phyloP scores from a whole-genome alignment of 2,797 vertebrate species.

The Perdix hodgsoniae region DNA sequence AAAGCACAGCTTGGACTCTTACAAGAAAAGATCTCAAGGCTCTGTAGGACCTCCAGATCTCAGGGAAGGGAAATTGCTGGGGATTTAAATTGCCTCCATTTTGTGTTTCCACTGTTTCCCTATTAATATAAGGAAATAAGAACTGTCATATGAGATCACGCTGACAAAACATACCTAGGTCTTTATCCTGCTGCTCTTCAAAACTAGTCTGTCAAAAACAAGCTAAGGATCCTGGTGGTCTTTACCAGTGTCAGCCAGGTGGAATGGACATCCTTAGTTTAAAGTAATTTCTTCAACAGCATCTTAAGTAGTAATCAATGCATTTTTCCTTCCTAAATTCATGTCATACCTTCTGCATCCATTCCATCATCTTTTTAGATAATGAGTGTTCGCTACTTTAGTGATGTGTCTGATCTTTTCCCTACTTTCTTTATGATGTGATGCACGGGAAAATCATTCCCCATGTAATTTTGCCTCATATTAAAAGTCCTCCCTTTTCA shows the following conservation, averaged over 20 bases:
- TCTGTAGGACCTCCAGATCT: background rate
- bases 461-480: background rate
- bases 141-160: background rate
- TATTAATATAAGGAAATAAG: background rate
- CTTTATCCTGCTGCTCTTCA: background rate
- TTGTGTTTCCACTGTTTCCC: background rate
- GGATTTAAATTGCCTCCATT: background rate
- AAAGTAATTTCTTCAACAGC: background rate
- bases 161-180: background rate
- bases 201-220: background rate
- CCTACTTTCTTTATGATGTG: background rate
- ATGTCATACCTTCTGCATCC: background rate
- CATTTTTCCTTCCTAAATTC: background rate
- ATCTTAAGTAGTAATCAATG: background rate
- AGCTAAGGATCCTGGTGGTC: background rate
- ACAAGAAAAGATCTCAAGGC: background rate
- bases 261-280: background rate
- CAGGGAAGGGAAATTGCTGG: background rate
- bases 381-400: background rate
- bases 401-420: background rate
- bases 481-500: background rate
- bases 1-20: background rate
- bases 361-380: background rate
- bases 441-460: background rate
- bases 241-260: accelerated